These are phyloP conservation scores for Drosophila yooni DNA, from an alignment of 2,888 invertebrate genomes.

Conservation along the genomic window DNA sequence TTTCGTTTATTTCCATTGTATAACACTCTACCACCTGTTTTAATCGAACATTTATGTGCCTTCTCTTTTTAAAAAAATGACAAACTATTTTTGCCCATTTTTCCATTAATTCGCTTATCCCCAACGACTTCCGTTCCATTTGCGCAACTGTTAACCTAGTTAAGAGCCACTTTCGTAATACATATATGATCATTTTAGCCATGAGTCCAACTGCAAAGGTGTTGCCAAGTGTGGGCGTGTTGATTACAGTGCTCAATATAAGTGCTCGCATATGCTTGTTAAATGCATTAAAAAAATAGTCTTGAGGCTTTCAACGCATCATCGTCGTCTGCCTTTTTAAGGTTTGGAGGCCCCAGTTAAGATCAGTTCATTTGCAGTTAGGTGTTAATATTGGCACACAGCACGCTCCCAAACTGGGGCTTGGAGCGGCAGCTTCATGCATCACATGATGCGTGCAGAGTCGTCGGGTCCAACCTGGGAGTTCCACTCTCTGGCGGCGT, in stretches of 20 bases:
- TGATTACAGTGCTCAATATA: slow-evolving; percentile 60
- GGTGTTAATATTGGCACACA: slow-evolving; percentile 74
- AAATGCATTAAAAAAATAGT: slow-evolving; percentile 64
- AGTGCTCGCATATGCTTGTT: slow-evolving; percentile 55
- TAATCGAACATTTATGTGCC: background rate
- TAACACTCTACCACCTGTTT: background rate
- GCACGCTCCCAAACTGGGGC: slow-evolving; percentile 48
- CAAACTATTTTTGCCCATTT: background rate
- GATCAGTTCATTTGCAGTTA: slow-evolving; percentile 56
- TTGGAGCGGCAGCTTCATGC: slow-evolving; percentile 46
- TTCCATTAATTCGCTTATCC: slow-evolving; percentile 20
- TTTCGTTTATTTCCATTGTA: background rate
- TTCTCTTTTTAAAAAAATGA: background rate
- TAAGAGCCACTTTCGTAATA: slow-evolving; percentile 45
- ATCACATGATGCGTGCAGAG: slow-evolving; percentile 45
- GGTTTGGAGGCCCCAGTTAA: slow-evolving; percentile 26
- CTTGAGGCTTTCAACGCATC: slow-evolving; percentile 57
- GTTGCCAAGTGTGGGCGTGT: slow-evolving; percentile 69
- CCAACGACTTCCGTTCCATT: slow-evolving; percentile 66
- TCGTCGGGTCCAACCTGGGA: slow-evolving; percentile 59
- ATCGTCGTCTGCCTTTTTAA: slow-evolving; percentile 23
- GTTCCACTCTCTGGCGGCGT: slow-evolving; percentile 65
- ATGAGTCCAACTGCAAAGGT: slow-evolving; percentile 28
- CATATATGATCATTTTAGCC: slow-evolving; percentile 18
- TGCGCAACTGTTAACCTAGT: slow-evolving; percentile 69